Evolutionary conservation across 2,113 vertebrate species (phyloP).

Genomic region (Willisornis vidua): DNA sequence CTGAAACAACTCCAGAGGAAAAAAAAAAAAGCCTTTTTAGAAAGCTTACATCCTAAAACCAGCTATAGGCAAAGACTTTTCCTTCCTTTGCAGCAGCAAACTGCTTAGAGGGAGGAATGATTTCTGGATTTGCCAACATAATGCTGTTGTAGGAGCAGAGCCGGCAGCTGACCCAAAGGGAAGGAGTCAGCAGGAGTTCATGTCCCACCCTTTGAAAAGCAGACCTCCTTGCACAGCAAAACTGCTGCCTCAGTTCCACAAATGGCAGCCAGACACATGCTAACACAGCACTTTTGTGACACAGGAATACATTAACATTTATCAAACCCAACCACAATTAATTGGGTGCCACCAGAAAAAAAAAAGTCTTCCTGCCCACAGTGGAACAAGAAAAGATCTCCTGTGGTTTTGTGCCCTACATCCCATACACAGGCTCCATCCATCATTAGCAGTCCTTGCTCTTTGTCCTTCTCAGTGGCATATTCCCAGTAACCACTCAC

Average conservation of each 20-base stretch:
- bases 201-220: neutral
- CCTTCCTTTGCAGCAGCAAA: neutral
- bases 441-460: neutral
- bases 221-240: constrained; percentile 11
- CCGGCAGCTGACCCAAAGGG: neutral
- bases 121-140: neutral
- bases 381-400: neutral
- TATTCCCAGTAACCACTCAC: neutral
- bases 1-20: neutral
- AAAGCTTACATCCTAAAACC: neutral
- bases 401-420: neutral
- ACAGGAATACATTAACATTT: constrained; percentile 27
- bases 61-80: neutral
- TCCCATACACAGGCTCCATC: neutral
- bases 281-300: constrained; percentile 6
- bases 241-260: neutral
- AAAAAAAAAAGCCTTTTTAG: neutral
- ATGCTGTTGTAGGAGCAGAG: neutral
- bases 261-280: constrained; percentile 25
- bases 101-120: neutral
- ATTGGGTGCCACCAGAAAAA: neutral
- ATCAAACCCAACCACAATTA: constrained; percentile 24
- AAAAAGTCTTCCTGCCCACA: neutral
- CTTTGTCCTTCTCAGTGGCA: neutral
- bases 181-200: neutral